Base-by-base conservation (phyloP, 2,888 invertebrate species). In the Perizoma flavofasciatum region DNA sequence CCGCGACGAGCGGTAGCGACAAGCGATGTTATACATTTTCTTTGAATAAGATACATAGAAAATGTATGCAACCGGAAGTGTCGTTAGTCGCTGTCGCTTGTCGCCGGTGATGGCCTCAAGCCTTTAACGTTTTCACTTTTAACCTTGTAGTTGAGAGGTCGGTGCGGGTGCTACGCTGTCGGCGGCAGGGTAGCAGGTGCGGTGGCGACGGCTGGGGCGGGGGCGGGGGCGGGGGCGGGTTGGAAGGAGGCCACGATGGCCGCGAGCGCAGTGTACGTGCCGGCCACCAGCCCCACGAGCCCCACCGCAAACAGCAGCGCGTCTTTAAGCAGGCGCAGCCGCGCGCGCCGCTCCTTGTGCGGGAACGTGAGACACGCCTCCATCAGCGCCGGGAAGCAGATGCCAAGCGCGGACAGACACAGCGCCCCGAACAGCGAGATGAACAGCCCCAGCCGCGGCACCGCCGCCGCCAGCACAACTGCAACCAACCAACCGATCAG, bases 401-500 rank as follows among this genome's bases (percentile, higher is more conserved):
- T 93, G 2, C 98, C 98, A 66, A 98, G 92, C 0, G 96, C 96
- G 0, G 98, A 97, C 49, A 98, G 93, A 65, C 97, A 97, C 8
- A 98, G 92, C 4, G 98, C 98, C 8, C 98, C 98, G 75, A 96
- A 95, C 46, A 96, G 86, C 0, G 96, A 96, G 71, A 95, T 95
- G 75, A 97, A 96, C 48, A 97, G 88, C 33, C 96, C 96, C 77
- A 98, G 89, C 69, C 96, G 94, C 3, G 98, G 98, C 68, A 98
- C 95, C 6, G 96, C 94, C 51, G 93, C 86, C 73, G 96, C 96
- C 73, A 97, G 79, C 35, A 95, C 80, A 86, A 97, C 97, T 98
- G 93, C 5, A 93, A 88, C 57, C 22, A 22, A n/a, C 48, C 37
- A 5, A 9, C 2, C 9, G 40, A 41, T 37, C 37, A 37, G 5